Evolutionary conservation across 2,113 vertebrate species (phyloP).

Genomic region (Microcebus murinus): DNA sequence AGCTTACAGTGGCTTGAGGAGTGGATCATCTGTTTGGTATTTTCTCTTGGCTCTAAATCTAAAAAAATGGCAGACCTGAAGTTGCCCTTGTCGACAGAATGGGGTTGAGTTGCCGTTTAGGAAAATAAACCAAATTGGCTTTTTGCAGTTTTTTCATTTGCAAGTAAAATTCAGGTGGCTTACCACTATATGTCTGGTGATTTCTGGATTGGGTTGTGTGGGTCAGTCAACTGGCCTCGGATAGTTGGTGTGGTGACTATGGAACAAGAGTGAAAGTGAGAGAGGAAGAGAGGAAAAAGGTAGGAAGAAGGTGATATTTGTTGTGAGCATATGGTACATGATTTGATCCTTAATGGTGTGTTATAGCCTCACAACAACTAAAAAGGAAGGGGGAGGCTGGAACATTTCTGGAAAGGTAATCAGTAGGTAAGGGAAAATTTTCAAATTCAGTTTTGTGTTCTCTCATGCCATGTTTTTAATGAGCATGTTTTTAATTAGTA

Average conservation of each 20-base stretch:
- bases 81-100: neutral
- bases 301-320: neutral
- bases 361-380: neutral
- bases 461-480: neutral
- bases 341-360: neutral
- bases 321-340: neutral
- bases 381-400: neutral
- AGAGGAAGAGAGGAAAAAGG: neutral
- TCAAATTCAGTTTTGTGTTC: neutral
- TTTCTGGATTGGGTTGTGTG: neutral
- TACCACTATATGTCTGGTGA: neutral
- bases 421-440: neutral
- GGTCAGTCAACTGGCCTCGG: neutral
- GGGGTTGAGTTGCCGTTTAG: neutral
- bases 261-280: neutral
- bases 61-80: neutral
- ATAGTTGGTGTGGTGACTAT: neutral
- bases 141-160: neutral
- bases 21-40: neutral
- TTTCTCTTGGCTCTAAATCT: neutral
- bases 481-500: neutral
- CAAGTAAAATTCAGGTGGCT: neutral
- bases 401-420: neutral
- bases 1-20: neutral
- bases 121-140: neutral